A percentile compares a stretch with the other conserved stretches of the same genome.
These are phyloP conservation scores for Cheilosia soror DNA, from an alignment of 2,888 invertebrate genomes.

Conservation along the genomic window DNA sequence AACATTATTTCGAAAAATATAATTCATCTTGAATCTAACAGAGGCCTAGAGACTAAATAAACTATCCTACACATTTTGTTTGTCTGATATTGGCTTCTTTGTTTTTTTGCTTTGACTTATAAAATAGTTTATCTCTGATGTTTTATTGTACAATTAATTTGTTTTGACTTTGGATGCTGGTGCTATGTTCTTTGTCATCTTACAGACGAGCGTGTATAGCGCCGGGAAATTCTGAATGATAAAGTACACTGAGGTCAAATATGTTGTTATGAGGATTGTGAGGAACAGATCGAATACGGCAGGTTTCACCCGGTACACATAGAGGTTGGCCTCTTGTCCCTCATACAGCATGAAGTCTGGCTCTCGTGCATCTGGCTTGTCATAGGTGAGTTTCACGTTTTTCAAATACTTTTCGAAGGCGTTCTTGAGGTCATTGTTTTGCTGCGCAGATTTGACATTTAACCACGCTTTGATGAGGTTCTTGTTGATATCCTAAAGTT, in stretches of 20 bases:
- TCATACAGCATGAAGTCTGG: constrained; percentile 97
- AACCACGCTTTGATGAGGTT: constrained; percentile 90
- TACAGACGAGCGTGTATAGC: constrained; percentile 87
- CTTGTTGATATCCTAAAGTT: constrained; percentile 88
- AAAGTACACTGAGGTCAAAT: constrained; percentile 93
- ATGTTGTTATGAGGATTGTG: constrained; percentile 92
- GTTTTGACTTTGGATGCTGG: constrained; percentile 77
- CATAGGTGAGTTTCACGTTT: constrained; percentile 89
- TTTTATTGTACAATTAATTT: constrained; percentile 61
- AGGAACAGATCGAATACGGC: constrained; percentile 98
- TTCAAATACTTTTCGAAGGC: constrained; percentile 90
- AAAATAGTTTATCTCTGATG: constrained; percentile 24
- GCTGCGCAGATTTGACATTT: constrained; percentile 87
- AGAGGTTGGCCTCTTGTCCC: constrained; percentile 90
- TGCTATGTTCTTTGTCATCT: constrained; percentile 80
- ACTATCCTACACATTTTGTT: constrained; percentile 49
- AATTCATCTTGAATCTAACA: constrained; percentile 51
- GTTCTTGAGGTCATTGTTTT: constrained; percentile 89
- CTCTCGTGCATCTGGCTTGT: constrained; percentile 92
- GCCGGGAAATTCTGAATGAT: constrained; percentile 89
- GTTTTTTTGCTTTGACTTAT: constrained; percentile 23
- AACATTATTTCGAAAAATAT: constrained; percentile 58
- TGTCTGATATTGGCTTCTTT: constrained; percentile 53
- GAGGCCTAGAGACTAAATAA: constrained; percentile 43
- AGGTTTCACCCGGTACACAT: constrained; percentile 98